phyloP scores from a whole-genome alignment of 2,113 vertebrate genomes.

The Casuarius casuarius region DNA sequence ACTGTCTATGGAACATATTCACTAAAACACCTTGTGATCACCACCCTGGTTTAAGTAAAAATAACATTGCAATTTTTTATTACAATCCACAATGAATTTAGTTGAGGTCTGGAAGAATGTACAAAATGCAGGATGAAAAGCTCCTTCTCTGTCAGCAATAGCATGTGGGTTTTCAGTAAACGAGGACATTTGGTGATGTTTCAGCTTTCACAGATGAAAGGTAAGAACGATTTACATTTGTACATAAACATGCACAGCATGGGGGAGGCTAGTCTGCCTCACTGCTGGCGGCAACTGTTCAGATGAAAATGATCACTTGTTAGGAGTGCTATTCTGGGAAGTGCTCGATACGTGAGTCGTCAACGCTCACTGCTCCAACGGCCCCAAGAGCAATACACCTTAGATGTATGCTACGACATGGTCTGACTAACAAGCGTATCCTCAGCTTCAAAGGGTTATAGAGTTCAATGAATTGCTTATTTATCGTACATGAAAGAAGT shows the following conservation, averaged over 20 bases:
- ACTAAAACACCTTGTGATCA: neutral
- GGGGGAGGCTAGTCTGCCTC: neutral
- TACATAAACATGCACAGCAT: slow-evolving; percentile 22
- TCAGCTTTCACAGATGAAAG: slow-evolving; percentile 45
- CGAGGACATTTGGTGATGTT: neutral
- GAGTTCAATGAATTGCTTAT: neutral
- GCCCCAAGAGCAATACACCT: neutral
- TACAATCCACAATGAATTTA: neutral
- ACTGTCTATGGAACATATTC: neutral
- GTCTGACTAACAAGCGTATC: neutral
- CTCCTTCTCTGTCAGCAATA: neutral
- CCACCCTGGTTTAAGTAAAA: neutral
- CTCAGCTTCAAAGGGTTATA: neutral
- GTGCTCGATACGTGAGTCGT: neutral
- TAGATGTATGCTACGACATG: rapidly evolving
- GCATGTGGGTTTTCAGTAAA: slow-evolving; percentile 15
- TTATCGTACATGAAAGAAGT: neutral
- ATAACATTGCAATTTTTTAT: neutral
- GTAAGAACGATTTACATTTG: slow-evolving; percentile 49
- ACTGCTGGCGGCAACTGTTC: neutral
- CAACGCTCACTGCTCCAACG: neutral
- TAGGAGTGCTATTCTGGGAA: neutral
- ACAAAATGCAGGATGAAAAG: neutral
- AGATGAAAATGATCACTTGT: slow-evolving; percentile 8
- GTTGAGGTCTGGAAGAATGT: neutral